Percentiles rank a stretch among this genome's conserved stretches.
phyloP scores from a whole-genome alignment of 2,797 vertebrate species.

The Anabacerthia variegaticeps region DNA sequence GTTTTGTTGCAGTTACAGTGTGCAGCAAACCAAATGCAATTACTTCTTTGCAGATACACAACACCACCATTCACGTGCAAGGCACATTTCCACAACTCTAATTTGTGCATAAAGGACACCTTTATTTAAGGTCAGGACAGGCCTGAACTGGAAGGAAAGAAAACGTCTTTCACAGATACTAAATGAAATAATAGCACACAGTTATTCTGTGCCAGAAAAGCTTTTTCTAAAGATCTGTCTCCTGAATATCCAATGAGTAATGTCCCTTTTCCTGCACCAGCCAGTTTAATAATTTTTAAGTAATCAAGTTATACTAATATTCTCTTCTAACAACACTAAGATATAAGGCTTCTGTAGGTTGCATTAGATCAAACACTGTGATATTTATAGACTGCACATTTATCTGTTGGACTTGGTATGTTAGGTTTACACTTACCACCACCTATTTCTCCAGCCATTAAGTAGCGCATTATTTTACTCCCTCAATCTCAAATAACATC shows the following conservation, averaged over 20 bases:
- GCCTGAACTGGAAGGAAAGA: not conserved
- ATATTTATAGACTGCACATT: not conserved
- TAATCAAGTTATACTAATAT: not conserved
- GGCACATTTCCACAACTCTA: not conserved
- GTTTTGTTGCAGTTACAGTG: slow-evolving; percentile 41
- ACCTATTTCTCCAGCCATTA: not conserved
- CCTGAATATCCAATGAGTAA: not conserved
- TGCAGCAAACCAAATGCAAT: not conserved
- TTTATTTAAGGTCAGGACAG: not conserved
- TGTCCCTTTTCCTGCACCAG: not conserved
- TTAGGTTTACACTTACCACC: not conserved
- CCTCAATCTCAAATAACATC: not conserved
- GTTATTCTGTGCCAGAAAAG: not conserved
- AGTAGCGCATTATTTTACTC: not conserved
- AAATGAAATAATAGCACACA: not conserved
- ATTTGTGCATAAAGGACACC: not conserved
- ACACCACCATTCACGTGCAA: not conserved
- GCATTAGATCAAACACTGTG: not conserved
- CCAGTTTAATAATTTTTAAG: not conserved
- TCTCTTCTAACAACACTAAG: not conserved
- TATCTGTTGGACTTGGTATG: not conserved
- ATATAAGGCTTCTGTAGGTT: not conserved
- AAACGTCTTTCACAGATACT: not conserved
- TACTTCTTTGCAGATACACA: slow-evolving; percentile 14
- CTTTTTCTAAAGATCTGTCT: not conserved